Evolutionary conservation across 2,113 vertebrate species (phyloP), one percentile per base, ranked within the genome.

Genomic region (Menura novaehollandiae): DNA sequence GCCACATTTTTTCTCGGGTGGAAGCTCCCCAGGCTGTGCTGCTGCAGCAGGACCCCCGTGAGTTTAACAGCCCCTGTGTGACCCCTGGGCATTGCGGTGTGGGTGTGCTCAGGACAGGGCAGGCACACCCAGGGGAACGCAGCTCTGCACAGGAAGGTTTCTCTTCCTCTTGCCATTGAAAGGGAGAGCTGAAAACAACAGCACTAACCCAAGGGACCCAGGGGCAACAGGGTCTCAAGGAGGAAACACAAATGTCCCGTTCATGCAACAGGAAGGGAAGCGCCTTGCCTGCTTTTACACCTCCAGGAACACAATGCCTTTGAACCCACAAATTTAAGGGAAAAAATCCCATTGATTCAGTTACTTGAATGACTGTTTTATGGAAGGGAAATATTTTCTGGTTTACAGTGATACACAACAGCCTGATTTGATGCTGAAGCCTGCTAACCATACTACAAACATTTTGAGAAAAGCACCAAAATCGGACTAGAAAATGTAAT

Each of bases 401-500:
- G 60, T 95, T 97, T 91, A 97, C 80, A 97, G 62, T 33, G 83
- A 95, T 32, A 94, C 51, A 93, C 75, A 73, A 92, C 59, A 64
- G 88, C 19, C 8, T 51, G 10, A 30, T 41, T 66, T 91, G 85
- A 96, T 97, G 95, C 96, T 97, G 94, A 97, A 91, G 74, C 96
- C 96, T 97, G 91, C 92, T 97, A 97, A 95, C 87, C 66, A 97
- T 94, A 97, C 92, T 84, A 97, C 92, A 93, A 96, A 97, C 93
- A 91, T 92, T 97, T 97, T 98, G 98, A 97, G 97, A 98, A 97
- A 98, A 94, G 95, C 93, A 97, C 96, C 94, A 96, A 95, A 97
- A 80, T 88, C 97, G 93, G 90, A 89, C 96, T 96, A 98, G 97
- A 98, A 98, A 98, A 98, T 97, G 97, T 95, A 97, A 97, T 96